These are phyloP conservation scores for Leptoteleia sp. DNA, from an alignment of 1,140 invertebrate species.

Conservation along the genomic window DNA sequence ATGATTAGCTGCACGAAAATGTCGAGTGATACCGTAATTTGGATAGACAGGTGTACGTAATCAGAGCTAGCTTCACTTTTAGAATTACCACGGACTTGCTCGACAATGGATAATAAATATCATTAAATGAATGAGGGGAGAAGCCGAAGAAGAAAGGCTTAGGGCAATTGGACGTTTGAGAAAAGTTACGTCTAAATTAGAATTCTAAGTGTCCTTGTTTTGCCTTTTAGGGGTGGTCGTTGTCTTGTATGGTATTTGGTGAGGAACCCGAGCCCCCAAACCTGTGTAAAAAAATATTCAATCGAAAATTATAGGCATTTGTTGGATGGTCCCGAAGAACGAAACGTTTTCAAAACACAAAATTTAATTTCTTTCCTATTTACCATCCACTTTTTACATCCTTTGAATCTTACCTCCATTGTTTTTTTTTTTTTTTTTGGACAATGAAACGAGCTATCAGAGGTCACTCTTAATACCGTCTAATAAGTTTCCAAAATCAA, in stretches of 20 bases:
- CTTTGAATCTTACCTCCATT: too few relatives aligned
- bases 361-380: too few relatives aligned
- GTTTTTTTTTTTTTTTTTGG: too few relatives aligned
- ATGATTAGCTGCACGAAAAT: constrained; percentile 56
- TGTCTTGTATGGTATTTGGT: not conserved
- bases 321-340: too few relatives aligned
- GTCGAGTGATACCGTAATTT: constrained; percentile 51
- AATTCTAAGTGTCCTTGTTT: constrained; percentile 9
- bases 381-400: too few relatives aligned
- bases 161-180: constrained; percentile 1
- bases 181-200: constrained; percentile 45
- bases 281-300: too few relatives aligned
- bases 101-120: constrained; percentile 54
- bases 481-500: too few relatives aligned
- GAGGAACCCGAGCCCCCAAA: too few relatives aligned
- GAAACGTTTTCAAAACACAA: too few relatives aligned
- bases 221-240: not conserved
- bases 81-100: constrained; percentile 18
- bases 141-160: not conserved
- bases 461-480: too few relatives aligned
- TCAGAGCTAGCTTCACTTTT: constrained; percentile 34
- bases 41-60: constrained; percentile 54
- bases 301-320: too few relatives aligned
- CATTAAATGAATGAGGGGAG: constrained; percentile 23
- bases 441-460: too few relatives aligned